Percentiles rank a stretch among this genome's conserved stretches.
Conservation (phyloP, 2,888 invertebrate species). For the Drosophila rubida region DNA sequence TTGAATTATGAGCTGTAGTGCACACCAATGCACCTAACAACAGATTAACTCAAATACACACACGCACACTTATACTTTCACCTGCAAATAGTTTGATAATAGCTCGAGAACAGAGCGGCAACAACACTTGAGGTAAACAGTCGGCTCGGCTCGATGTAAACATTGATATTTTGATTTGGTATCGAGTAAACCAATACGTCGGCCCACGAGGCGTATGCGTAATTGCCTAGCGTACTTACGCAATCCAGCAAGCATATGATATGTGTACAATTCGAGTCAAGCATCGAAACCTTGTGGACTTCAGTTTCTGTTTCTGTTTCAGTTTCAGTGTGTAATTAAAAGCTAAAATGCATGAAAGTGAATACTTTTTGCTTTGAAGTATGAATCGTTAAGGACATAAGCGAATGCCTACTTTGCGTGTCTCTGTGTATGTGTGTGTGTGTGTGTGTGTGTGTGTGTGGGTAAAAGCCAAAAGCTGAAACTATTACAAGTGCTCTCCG, state of each 20-base stretch:
- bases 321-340: conserved; percentile 48
- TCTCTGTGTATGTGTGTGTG: neutral
- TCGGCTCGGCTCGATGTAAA: conserved; percentile 41
- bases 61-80: neutral
- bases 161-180: conserved; percentile 71
- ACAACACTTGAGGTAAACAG: conserved; percentile 39
- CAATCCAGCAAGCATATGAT: neutral
- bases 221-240: conserved; percentile 24
- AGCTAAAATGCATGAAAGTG: conserved; percentile 50
- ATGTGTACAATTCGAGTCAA: neutral
- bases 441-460: neutral
- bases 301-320: neutral
- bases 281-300: conserved; percentile 18
- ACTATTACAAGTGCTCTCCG: conserved; percentile 41
- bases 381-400: conserved; percentile 20
- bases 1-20: conserved; percentile 40
- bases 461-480: conserved; percentile 9
- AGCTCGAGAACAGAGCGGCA: conserved; percentile 23
- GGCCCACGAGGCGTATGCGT: conserved; percentile 33
- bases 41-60: conserved; percentile 8
- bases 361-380: conserved; percentile 63
- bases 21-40: conserved; percentile 5
- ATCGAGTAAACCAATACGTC: conserved; percentile 51
- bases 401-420: conserved; percentile 3
- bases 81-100: conserved; percentile 63